Evolutionary conservation across 2,797 vertebrate genomes (phyloP), one percentile per base, ranked within the genome.

Genomic region (Lagorchestes hirsutus): DNA sequence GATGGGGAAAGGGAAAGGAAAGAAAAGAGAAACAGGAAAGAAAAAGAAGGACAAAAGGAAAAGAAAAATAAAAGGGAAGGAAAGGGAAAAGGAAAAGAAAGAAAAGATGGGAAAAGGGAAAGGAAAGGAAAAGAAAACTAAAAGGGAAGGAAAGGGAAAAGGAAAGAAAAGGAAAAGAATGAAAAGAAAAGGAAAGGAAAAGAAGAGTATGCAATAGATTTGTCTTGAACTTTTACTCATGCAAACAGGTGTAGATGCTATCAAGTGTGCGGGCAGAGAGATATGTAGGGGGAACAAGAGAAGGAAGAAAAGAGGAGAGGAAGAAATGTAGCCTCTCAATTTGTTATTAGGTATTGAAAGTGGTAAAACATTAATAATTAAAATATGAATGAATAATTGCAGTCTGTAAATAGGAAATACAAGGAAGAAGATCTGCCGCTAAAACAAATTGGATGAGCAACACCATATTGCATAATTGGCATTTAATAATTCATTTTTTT

Each of bases 401-500:
- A 62, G 94, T 97, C 94, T 92, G 97, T 98, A 98, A 97, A 98
- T 96, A 97, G 92, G 96, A 94, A 96, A 96, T 97, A 97, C 97
- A 97, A 96, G 95, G 98, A 98, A 98, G 97, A 96, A 56, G 93
- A 54, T 96, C 95, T 96, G 95, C 96, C 94, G 96, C 97, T 98
- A 97, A 97, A 98, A 97, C 93, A 97, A 34, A 94, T 97, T 95
- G 98, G 98, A 97, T 97, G 93, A 94, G 96, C 97, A 91, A 54
- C 94, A 97, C 94, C 97, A 93, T 95, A 91, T 93, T 95, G 97
- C 97, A 95, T 97, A 97, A 97, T 98, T 98, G 98, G 97, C 97
- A 98, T 98, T 98, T 98, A 98, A 98, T 98, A 98, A 98, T 98
- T 98, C 96, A 98, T 98, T 97, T 98, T 97, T 97, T 97, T 97